phyloP scores from a whole-genome alignment of 2,113 vertebrate species.

The Triplophysa dalaica region DNA sequence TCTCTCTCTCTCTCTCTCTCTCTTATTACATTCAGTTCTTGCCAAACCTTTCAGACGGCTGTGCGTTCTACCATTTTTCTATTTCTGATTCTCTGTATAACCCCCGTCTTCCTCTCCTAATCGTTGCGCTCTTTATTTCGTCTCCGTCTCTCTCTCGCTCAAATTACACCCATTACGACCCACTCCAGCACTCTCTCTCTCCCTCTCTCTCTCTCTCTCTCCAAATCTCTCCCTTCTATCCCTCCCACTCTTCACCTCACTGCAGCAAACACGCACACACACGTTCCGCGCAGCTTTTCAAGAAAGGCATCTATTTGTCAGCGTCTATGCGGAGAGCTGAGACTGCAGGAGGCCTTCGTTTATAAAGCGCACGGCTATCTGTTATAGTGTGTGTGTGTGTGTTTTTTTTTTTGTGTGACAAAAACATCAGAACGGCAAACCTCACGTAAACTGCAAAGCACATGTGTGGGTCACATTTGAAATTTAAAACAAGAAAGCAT shows the following conservation, averaged over 20 bases:
- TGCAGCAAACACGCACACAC: conserved; percentile 28
- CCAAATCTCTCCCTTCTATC: not conserved
- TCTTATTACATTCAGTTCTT: conserved; percentile 12
- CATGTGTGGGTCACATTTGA: not conserved
- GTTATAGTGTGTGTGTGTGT: not conserved
- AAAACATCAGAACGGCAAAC: not conserved
- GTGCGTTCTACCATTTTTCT: conserved; percentile 6
- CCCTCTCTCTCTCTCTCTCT: conserved; percentile 24
- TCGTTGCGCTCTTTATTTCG: conserved; percentile 27
- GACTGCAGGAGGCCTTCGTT: conserved; percentile 32
- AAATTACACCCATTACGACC: conserved; percentile 40
- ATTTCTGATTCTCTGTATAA: not conserved
- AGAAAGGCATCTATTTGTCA: conserved; percentile 42
- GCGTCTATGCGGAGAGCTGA: conserved; percentile 26
- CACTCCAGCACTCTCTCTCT: conserved; percentile 29
- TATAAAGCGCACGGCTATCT: conserved; percentile 26
- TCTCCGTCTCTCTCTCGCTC: conserved; percentile 24
- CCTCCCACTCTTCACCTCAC: conserved; percentile 35
- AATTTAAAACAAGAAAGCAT: too few species aligned
- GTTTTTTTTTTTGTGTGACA: not conserved
- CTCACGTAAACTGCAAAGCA: not conserved
- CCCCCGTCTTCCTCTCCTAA: conserved; percentile 35
- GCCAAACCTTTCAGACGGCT: not conserved
- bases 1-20: not conserved
- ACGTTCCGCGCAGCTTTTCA: conserved; percentile 6